A percentile compares a stretch with the other conserved stretches of the same genome.
Evolutionary conservation across 2,113 vertebrate genomes (phyloP).

Genomic region (Bos taurus): ARS-UCD2.0 NC_037344.1:64506501-64507000

Average conservation of each 20-base stretch:
- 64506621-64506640: neutral
- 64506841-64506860: neutral
- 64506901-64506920: rapidly evolving
- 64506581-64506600: neutral
- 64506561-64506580: neutral
- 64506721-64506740: neutral
- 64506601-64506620: neutral
- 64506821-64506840: neutral
- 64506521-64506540: neutral
- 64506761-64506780: neutral
- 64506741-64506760: neutral
- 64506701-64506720: neutral
- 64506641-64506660: neutral
- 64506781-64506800: too few relatives aligned
- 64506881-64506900: neutral
- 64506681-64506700: neutral
- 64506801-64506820: neutral
- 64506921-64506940: neutral
- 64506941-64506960: too few relatives aligned
- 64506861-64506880: neutral
- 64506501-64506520: neutral
- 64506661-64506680: neutral
- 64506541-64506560: neutral
- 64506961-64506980: too few relatives aligned
- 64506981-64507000: too few relatives aligned